These are phyloP conservation scores for Dexiosoma caninum DNA, from an alignment of 2,888 invertebrate genomes.

Conservation along the genomic window DNA sequence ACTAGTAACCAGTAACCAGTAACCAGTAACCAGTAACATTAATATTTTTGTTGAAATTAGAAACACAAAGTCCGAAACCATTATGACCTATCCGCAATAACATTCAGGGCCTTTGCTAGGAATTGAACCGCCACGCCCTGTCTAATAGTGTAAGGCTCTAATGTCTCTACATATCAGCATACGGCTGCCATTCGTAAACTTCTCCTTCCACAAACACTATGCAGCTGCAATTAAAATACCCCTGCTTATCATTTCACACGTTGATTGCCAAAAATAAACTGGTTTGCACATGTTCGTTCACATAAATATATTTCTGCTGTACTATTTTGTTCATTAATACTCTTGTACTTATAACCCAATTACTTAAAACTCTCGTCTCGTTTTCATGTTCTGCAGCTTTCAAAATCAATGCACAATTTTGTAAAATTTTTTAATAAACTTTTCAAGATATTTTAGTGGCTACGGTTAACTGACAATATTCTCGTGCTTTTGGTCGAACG, in stretches of 20 bases:
- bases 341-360: neutral
- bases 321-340: neutral
- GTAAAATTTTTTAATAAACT: neutral
- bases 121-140: no score
- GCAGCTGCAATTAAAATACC: no score
- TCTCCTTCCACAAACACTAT: no score
- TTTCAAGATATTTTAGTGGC: constrained; percentile 33
- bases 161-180: no score
- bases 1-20: no score
- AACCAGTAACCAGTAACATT: no score
- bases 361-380: neutral
- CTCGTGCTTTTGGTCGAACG: neutral
- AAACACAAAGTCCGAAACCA: no score
- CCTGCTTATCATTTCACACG: neutral
- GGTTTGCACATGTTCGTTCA: neutral
- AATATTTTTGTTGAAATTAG: no score
- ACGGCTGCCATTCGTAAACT: no score
- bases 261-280: neutral
- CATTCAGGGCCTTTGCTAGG: no score
- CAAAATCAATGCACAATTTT: constrained; percentile 2
- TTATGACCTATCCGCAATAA: no score
- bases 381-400: neutral
- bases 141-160: no score
- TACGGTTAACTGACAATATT: constrained; percentile 12
- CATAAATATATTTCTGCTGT: constrained; percentile 17